phyloP scores from a whole-genome alignment of 2,888 invertebrate genomes.

The Apeira syringaria region DNA sequence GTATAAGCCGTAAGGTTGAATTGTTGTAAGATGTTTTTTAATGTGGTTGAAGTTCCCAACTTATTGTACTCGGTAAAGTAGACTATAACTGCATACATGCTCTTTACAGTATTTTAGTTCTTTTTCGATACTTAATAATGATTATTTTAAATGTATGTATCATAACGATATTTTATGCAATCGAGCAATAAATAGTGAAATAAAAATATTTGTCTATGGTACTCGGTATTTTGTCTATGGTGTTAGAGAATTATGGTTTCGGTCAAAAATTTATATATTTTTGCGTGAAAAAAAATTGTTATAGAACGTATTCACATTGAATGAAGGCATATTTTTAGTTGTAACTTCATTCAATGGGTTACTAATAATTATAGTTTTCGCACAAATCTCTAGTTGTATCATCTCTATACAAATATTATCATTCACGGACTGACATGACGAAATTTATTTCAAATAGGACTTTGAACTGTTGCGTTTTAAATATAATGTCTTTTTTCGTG shows the following conservation, averaged over 20 bases:
- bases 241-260: constrained; percentile 18
- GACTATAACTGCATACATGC: no score
- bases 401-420: constrained; percentile 3
- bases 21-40: not conserved
- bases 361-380: constrained; percentile 20
- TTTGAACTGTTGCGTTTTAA: no score
- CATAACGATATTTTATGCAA: constrained; percentile 14
- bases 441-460: no score
- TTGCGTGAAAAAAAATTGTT: constrained; percentile 4
- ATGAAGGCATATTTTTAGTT: not conserved
- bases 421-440: constrained; percentile 14
- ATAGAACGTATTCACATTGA: not conserved
- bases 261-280: constrained; percentile 6
- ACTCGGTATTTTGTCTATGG: constrained; percentile 22
- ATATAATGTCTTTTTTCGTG: no score
- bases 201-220: constrained; percentile 23
- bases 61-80: not conserved
- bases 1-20: no score
- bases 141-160: not conserved
- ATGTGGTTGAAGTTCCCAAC: not conserved
- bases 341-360: constrained; percentile 7
- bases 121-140: not conserved
- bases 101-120: not conserved
- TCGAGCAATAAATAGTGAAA: constrained; percentile 29
- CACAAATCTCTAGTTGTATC: constrained; percentile 18